A percentile compares a stretch with the other conserved stretches of the same genome.
phyloP scores from a whole-genome alignment of 2,113 vertebrate genomes.

The Nothobranchius furzeri region DNA sequence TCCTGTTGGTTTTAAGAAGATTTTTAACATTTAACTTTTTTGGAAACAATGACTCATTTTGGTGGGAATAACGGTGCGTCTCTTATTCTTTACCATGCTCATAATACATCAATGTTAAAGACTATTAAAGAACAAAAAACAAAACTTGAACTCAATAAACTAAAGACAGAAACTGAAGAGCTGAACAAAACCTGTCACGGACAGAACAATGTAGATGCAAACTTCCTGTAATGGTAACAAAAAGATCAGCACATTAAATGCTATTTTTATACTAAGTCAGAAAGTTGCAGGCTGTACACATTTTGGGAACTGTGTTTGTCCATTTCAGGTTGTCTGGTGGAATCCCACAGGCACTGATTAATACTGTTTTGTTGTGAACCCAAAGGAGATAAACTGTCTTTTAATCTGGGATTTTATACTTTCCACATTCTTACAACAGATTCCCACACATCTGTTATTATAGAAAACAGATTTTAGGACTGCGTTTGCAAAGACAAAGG shows the following conservation, averaged over 20 bases:
- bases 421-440: slow-evolving; percentile 24
- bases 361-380: slow-evolving; percentile 63
- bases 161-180: not conserved
- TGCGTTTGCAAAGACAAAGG: too few species aligned
- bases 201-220: not conserved
- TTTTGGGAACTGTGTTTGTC: slow-evolving; percentile 42
- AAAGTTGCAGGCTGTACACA: slow-evolving; percentile 15
- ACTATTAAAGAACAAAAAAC: not conserved
- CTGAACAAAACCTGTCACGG: not conserved
- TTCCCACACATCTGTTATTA: slow-evolving; percentile 50
- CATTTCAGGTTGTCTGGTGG: slow-evolving; percentile 59
- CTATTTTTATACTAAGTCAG: slow-evolving; percentile 16
- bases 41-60: too few species aligned
- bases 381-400: slow-evolving; percentile 50
- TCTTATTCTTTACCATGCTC: too few species aligned
- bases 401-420: slow-evolving; percentile 63
- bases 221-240: slow-evolving; percentile 16
- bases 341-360: slow-evolving; percentile 71
- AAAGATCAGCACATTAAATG: slow-evolving; percentile 22
- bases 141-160: not conserved
- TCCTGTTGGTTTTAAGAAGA: too few species aligned
- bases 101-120: too few species aligned
- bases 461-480: too few species aligned
- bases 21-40: too few species aligned
- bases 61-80: too few species aligned